These are phyloP conservation scores for Eumaeus atala DNA, from an alignment of 1,140 invertebrate species.

Conservation along the genomic window DNA sequence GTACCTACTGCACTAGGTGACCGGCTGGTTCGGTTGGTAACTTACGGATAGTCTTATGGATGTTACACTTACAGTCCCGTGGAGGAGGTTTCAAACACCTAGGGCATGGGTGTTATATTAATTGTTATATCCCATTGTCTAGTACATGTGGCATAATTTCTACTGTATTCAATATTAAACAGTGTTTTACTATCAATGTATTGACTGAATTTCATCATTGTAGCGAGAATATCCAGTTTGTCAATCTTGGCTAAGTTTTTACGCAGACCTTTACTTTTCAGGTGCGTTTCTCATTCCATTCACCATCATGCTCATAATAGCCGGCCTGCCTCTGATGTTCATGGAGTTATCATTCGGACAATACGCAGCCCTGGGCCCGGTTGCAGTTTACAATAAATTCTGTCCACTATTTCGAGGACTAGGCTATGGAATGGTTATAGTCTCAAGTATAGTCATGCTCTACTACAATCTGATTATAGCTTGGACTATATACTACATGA, in stretches of 20 bases:
- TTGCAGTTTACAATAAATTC: slow-evolving; percentile 81
- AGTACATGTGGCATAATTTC: too few relatives aligned
- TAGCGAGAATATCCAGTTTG: too few relatives aligned
- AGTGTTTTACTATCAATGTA: too few relatives aligned
- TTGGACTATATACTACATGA: slow-evolving; percentile 90
- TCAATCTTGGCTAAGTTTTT: too few relatives aligned
- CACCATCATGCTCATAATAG: slow-evolving; percentile 88
- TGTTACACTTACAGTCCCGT: too few relatives aligned
- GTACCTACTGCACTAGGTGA: not conserved
- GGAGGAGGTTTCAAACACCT: too few relatives aligned
- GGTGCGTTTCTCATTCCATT: slow-evolving; percentile 89
- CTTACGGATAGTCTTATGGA: too few relatives aligned
- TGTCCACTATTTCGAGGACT: slow-evolving; percentile 82
- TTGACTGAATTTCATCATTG: too few relatives aligned
- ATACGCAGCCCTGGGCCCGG: slow-evolving; percentile 82
- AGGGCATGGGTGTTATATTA: too few relatives aligned
- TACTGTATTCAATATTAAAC: too few relatives aligned
- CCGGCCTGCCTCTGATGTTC: slow-evolving; percentile 90
- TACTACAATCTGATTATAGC: slow-evolving; percentile 92
- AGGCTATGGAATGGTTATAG: slow-evolving; percentile 88
- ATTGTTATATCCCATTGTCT: too few relatives aligned
- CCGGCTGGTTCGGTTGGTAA: too few relatives aligned
- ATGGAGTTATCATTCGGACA: slow-evolving; percentile 89
- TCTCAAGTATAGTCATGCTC: slow-evolving; percentile 87
- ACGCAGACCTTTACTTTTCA: slow-evolving; percentile 60